A percentile compares a stretch with the other conserved stretches of the same genome.
Evolutionary conservation across 2,113 vertebrate species (phyloP).

Genomic region (Myotis lucifugus): DNA sequence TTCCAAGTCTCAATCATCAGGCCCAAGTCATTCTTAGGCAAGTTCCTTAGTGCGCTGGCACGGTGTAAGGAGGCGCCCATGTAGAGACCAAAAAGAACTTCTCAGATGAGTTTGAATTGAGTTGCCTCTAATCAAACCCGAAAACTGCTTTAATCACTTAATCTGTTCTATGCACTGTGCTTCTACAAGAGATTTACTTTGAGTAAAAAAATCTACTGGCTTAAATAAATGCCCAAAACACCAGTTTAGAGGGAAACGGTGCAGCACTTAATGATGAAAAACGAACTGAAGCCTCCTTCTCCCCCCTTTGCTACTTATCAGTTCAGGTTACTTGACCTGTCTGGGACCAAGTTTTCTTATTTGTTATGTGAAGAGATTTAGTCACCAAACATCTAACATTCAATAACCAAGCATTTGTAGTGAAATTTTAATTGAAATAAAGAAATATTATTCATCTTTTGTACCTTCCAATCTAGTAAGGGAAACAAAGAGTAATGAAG

Average conservation of each 20-base stretch:
- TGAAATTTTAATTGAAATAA: background rate
- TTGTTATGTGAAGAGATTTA: background rate
- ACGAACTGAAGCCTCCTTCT: background rate
- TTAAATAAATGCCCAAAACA: slow-evolving; percentile 21
- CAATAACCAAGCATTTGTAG: background rate
- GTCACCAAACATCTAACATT: background rate
- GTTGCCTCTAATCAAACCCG: background rate
- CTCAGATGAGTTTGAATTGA: background rate
- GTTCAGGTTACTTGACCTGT: background rate
- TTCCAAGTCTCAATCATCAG: background rate
- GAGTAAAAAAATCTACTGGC: background rate
- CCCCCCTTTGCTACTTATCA: background rate
- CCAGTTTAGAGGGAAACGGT: background rate
- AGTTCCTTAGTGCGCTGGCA: background rate
- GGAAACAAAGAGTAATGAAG: background rate
- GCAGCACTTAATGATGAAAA: background rate
- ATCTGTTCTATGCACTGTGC: background rate
- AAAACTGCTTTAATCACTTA: background rate
- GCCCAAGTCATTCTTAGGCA: background rate
- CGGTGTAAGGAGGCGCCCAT: background rate
- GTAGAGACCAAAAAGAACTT: background rate
- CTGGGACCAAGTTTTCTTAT: background rate
- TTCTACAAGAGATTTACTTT: slow-evolving; percentile 2
- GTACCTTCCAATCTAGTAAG: background rate
- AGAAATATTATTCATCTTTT: background rate